Evolutionary conservation across 2,113 vertebrate species (phyloP), one percentile per base, ranked within the genome.

Genomic region (Hemicordylus capensis): DNA sequence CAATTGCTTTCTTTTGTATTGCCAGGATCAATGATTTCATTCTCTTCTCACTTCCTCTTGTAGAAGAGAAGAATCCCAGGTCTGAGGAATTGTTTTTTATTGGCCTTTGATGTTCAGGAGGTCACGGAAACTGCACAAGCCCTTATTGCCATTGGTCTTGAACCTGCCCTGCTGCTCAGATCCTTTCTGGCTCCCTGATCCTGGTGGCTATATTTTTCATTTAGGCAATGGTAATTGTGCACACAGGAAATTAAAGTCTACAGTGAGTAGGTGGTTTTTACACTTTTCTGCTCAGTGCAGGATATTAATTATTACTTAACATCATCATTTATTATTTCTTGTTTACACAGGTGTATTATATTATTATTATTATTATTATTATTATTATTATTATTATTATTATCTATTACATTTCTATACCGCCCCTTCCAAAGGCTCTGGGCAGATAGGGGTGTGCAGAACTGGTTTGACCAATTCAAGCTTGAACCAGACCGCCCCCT

Each of bases 1-100:
- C 20, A 22, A 46, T 24, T 1, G 0, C 0, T 20, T 3, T 1
- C 24, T 10, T 11, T 54, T 34, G 31, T 63, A 31, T 46, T 54
- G 15, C 59, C 51, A 72, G 3, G 39, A 79, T 85, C 51, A 61
- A 61, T 61, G 20, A 15, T 73, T 31, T 11, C 34, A 46, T 76
- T 75, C 42, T 67, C 70, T 34, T 5, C 44, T 20, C 54, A 44
- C n/a, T 11, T 42, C 26, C n/a, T 46, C 9, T 56, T 37, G 24
- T 7, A 48, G 24, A 87, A 26, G 12, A 61, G 28, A 61, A 24
- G 20, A n/a, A 61, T 74, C 39, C 39, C 19, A 46, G 31, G 22
- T 26, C 67, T 74, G 19, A 3, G 72, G 11, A 34, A 61, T 24
- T 73, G 4, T 4, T 42, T 6, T 56, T 81, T 11, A 28, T 37